Evolutionary conservation across 2,797 vertebrate genomes (phyloP), one percentile per base, ranked within the genome.

Genomic region (Microchirus variegatus): DNA sequence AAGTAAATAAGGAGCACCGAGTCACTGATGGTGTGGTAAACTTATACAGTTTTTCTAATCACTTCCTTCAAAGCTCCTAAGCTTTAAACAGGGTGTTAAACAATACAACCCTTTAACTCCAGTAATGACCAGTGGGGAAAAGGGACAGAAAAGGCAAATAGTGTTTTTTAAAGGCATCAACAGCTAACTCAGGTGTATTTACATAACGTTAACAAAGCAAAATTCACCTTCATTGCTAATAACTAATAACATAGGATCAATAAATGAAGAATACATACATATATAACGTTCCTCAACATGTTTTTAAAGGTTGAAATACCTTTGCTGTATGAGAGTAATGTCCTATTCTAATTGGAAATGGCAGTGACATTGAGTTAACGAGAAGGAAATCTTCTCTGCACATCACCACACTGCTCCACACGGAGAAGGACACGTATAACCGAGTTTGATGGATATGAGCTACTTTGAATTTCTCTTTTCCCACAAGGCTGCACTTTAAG

Each of bases 361-460:
- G 17, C 14, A 37, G n/a, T 15, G 15, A 50, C 18, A 36, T 9
- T 1, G 10, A 47, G 22, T 16, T 46, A 53, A 10, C 18, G 18
- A 48, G 51, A 16, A 18, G 22, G 31, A n/a, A 22, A 48, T 46
- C 48, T 41, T 10, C 22, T 48, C 13, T 19, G 4, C 35, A 56
- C n/a, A 35, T 60, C 10, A 36, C 16, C 35, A 45, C 46, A 46
- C n/a, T 9, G 10, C 26, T 31, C 67, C 38, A 59, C 45, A 71
- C 35, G 48, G 48, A 53, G 40, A 60, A 64, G 55, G 10, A 60
- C 55, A 64, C 11, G 14, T 12, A 1, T 53, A 37, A 16, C 11
- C 44, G 40, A 45, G 35, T 54, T 31, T 73, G 60, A 65, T 10
- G 12, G 14, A 44, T 37, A 22, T 47, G 31, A 59, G 22, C 66